Percentiles rank a stretch among this genome's conserved stretches.
phyloP scores from a whole-genome alignment of 2,888 invertebrate genomes.

The Ennomos erosarius region DNA sequence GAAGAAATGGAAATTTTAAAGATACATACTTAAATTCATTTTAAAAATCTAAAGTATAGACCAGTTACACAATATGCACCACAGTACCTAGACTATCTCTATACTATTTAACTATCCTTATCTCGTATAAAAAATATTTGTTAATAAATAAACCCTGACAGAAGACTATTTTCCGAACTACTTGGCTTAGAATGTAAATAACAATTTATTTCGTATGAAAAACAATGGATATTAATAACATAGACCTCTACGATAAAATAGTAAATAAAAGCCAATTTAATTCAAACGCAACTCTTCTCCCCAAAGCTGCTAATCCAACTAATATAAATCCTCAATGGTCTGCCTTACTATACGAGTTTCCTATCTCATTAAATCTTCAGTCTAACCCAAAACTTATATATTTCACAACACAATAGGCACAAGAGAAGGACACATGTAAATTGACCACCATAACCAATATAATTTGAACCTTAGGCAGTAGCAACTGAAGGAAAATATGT shows the following conservation, averaged over 20 bases:
- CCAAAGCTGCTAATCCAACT: constrained; percentile 19
- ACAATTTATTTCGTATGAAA: background rate
- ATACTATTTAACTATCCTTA: too few species aligned
- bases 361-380: constrained; percentile 56
- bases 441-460: constrained; percentile 49
- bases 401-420: constrained; percentile 67
- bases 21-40: too few species aligned
- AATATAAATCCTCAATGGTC: constrained; percentile 41
- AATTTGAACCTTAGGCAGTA: constrained; percentile 45
- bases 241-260: background rate
- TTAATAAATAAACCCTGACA: too few species aligned
- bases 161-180: too few species aligned
- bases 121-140: too few species aligned
- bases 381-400: constrained; percentile 57
- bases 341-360: constrained; percentile 44
- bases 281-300: constrained; percentile 6
- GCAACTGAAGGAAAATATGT: constrained; percentile 37
- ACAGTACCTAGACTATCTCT: too few species aligned
- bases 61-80: too few species aligned
- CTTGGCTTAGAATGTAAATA: too few species aligned
- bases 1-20: too few species aligned
- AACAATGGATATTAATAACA: background rate
- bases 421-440: constrained; percentile 70
- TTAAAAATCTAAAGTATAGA: too few species aligned
- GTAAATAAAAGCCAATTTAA: constrained; percentile 2